Evolutionary conservation across 2,797 vertebrate genomes (phyloP), one percentile per base, ranked within the genome.

Genomic region (Gymnoscopelus braueri): DNA sequence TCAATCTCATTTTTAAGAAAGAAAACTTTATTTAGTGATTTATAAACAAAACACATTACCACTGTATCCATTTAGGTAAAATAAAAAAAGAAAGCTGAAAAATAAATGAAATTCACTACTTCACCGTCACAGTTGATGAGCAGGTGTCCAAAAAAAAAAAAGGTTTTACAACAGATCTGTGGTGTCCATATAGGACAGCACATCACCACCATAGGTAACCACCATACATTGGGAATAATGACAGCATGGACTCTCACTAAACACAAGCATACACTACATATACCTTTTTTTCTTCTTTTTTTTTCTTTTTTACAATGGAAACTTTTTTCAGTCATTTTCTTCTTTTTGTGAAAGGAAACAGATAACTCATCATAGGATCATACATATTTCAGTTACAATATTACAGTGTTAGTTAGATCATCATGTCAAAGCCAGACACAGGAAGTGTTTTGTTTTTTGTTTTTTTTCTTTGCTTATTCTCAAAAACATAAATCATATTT

Each of bases 201-300:
- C 95, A 95, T 94, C 93, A 90, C 95, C 93, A 97, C 96, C 95
- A 96, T 96, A 96, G 84, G 90, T 91, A 89, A 94, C 91, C 91
- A 94, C 87, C 91, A 93, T 84, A 94, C 92, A 94, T 84, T 84
- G 83, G 92, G 90, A 91, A 95, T 89, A 95, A 97, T 95, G 95
- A 95, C 93, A 95, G 94, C 92, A 96, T 96, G 95, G 95, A 96
- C 90, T 94, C 95, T 96, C 95, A 99, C 97, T 96, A 95, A 96
- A 97, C 95, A 98, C 96, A 96, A 97, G 95, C 96, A 96, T 97
- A 95, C 96, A 96, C 93, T 97, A 97, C 96, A 97, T 94, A 94
- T 96, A 98, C 90, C 26, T 72, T 74, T 51, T 57, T 74, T 70
- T 62, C 69, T 82, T 80, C 78, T 75, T 79, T 73, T 80, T 77